Evolutionary conservation across 2,797 vertebrate genomes (phyloP), one percentile per base, ranked within the genome.

Genomic region (Phalanger gymnotis): DNA sequence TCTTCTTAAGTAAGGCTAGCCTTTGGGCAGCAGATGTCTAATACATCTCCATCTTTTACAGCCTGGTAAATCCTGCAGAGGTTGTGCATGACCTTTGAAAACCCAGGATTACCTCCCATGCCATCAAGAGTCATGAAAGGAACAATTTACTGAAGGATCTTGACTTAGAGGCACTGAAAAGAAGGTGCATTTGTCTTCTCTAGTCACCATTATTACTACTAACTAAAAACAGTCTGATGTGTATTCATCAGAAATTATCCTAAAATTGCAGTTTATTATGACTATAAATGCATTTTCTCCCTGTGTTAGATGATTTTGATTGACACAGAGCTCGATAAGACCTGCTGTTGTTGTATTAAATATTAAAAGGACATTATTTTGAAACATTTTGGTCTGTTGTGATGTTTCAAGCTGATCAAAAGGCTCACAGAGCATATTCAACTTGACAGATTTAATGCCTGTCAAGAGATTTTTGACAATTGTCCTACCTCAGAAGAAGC

Each of bases 311-410:
- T 95, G 12, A 90, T 87, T 95, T 95, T 95, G 96, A 93, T 97
- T 98, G 94, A 94, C 34, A 5, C 2, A 53, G 66, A 95, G 56
- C 92, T 98, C 95, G 97, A 53, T 92, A 95, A 97, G 96, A 90
- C 12, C 53, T 97, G 96, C 31, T 96, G 66, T 96, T 96, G 94
- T 95, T 89, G 94, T 51, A 93, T 95, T 94, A 95, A 92, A 12
- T 96, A 96, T 96, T 98, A 97, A 96, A 90, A 96, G 93, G 87
- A 93, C 66, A 98, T 55, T 91, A 92, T 93, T 97, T 97, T 94
- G 92, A 96, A 97, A 54, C 25, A 90, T 96, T 97, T 97, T 93
- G 53, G 56, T 92, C 94, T 92, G 53, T 25, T 95, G 89, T 0
- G 0, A 91, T 96, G 97, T 96, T 96, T 98, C 92, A 94, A 54